Base-by-base conservation (phyloP, 2,113 vertebrate genomes). In the Argyrosomus japonicus region DNA sequence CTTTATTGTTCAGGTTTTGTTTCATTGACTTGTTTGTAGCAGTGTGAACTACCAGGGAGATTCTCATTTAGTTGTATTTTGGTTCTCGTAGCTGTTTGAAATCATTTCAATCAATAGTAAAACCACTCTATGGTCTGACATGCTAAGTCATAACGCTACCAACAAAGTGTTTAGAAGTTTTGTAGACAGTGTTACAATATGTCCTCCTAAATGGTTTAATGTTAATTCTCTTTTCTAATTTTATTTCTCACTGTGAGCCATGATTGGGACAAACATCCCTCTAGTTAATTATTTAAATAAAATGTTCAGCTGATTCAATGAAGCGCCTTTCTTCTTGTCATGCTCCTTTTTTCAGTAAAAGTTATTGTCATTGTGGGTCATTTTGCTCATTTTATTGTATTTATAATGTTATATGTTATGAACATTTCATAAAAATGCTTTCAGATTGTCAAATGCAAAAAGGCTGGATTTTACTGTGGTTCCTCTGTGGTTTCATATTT, bases 271-370 rank as follows among this genome's bases (percentile, higher is more conserved):
- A 56, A 79, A 60, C 23, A 12, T 18, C 5, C 25, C 32, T 58
- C 23, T n/a, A 51, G 54, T 23, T 29, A 11, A 56, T 74, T 45
- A 72, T 68, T 64, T n/a, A 48, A 80, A 77, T 56, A 25, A 12
- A 32, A 19, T 29, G 36, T 45, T 29, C 2, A 60, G 15, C 6
- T 14, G 53, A 19, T 75, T 74, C 7, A 61, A 47, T 72, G 18
- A 32, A 69, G 47, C 15, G 2, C 56, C 17, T 0, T 18, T 45
- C 2, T 58, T 23, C 4, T 9, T n/a, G 36, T 62, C 67, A 6
- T 11, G 57, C 3, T 53, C 5, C 32, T 50, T 40, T 40, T 70
- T 71, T 53, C 25, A 89, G 57, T 87, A 79, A 88, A 88, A 21
- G 54, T 50, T 75, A 48, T 45, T 68, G 45, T 36, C 32, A 36